Base-by-base conservation (phyloP, 2,797 vertebrate genomes). In the Danio tinwini region DNA sequence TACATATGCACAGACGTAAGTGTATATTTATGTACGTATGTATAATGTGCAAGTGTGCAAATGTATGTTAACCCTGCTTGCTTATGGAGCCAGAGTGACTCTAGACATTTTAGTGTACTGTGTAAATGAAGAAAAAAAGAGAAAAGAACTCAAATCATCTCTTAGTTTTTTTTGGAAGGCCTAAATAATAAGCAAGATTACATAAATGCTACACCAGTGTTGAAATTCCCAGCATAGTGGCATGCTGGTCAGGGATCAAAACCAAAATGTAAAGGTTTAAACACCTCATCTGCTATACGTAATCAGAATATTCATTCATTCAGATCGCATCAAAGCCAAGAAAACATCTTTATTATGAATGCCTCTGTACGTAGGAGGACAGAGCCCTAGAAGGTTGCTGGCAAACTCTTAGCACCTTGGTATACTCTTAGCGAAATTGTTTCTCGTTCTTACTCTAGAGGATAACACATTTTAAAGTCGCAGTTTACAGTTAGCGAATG, bases 21-120 rank as follows among this genome's bases (percentile, higher is more conserved):
- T 85, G 87, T 87, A 83, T 85, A 87, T 87, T 83, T 85, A 86
- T 88, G 82, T 86, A 86, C 77, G 78, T 85, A 82, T 84, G 84
- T 86, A 88, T 82, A 84, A 89, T 88, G 84, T 85, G 83, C 74
- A 86, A 81, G 76, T 84, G 86, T 85, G 84, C 74, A 82, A 80
- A 83, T 68, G 70, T 87, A 87, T 83, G 82, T 86, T 85, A 84
- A 82, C 80, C 85, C 83, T 84, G 85, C 86, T 86, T 86, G 86
- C 83, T 83, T 83, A 82, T 45, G 83, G 81, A 85, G 76, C 63
- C 74, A 61, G 65, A 80, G 64, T 44, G 83, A 81, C 78, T 81
- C 78, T 82, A 63, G 59, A 81, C 83, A 65, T 85, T 78, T 86
- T 83, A 83, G 73, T 81, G 81, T 80, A 80, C 78, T 83, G 71